A percentile compares a stretch with the other conserved stretches of the same genome.
Conservation (phyloP, 2,888 invertebrate genomes). For the Nipponacmea schrenckii region DNA sequence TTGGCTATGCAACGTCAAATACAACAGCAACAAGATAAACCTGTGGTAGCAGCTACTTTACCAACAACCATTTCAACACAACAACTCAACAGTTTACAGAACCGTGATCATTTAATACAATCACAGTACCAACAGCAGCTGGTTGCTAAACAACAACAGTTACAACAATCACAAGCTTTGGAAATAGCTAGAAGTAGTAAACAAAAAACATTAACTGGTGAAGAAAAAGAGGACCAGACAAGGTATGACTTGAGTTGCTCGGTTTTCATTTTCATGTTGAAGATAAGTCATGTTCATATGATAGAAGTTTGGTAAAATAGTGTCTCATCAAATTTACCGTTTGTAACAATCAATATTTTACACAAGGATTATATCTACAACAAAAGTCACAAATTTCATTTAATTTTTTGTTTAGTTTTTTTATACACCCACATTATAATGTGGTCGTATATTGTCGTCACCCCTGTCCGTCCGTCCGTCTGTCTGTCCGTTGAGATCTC, state of each 20-base stretch:
- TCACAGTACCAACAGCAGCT: constrained; percentile 21
- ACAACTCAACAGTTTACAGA: constrained; percentile 26
- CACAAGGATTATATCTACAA: no score
- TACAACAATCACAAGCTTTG: constrained; percentile 29
- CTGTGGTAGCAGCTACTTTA: constrained; percentile 22
- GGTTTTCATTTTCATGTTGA: neutral
- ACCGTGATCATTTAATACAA: constrained; percentile 28
- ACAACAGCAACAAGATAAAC: constrained; percentile 45
- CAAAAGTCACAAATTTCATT: no score
- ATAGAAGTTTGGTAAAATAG: no score
- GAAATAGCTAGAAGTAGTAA: constrained; percentile 35
- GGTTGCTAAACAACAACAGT: constrained; percentile 25
- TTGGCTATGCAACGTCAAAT: constrained; percentile 82
- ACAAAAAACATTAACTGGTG: constrained; percentile 51
- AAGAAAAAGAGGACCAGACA: constrained; percentile 65
- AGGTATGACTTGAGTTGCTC: constrained; percentile 44
- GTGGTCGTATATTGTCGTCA: no score
- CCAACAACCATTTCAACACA: constrained; percentile 15
- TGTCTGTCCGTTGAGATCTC: no score
- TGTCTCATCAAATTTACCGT: no score
- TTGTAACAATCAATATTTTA: no score
- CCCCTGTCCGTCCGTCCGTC: no score
- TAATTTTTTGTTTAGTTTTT: no score
- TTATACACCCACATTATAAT: no score
- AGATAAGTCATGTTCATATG: no score